Evolutionary conservation across 2,888 invertebrate species (phyloP).

Genomic region (Atethmia centrago): DNA sequence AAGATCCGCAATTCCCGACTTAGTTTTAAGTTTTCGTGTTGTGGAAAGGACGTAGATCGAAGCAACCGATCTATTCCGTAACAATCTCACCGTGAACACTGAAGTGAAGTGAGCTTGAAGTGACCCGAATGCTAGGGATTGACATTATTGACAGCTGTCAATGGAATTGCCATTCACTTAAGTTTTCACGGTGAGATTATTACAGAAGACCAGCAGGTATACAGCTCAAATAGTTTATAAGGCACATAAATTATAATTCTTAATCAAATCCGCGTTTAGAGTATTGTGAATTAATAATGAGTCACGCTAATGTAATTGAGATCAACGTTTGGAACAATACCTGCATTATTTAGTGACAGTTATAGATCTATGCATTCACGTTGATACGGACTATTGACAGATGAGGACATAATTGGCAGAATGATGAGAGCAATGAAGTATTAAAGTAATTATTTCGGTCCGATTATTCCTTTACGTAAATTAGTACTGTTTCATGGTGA

Average conservation of each 20-base stretch:
- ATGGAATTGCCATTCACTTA: too few species aligned
- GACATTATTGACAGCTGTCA: too few species aligned
- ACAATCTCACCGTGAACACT: too few species aligned
- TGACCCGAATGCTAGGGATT: too few species aligned
- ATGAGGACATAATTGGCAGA: slow-evolving; percentile 17
- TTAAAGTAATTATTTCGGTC: neutral
- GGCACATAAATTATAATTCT: neutral
- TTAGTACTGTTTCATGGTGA: neutral
- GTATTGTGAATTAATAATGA: slow-evolving; percentile 33
- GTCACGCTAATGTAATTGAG: slow-evolving; percentile 19
- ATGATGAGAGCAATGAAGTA: neutral
- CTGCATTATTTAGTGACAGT: slow-evolving; percentile 33
- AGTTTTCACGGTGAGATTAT: too few species aligned
- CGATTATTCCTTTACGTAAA: neutral
- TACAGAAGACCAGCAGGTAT: too few species aligned
- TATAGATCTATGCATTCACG: neutral
- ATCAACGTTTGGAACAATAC: slow-evolving; percentile 9
- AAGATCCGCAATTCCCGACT: too few species aligned
- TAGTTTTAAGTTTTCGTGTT: too few species aligned
- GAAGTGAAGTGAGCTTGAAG: too few species aligned
- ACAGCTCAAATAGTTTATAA: neutral
- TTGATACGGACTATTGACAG: neutral
- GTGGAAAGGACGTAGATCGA: too few species aligned
- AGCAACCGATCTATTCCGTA: too few species aligned
- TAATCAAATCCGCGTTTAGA: slow-evolving; percentile 29